Conservation (phyloP, 1,140 invertebrate genomes). For the Drosophila yakuba region DNA sequence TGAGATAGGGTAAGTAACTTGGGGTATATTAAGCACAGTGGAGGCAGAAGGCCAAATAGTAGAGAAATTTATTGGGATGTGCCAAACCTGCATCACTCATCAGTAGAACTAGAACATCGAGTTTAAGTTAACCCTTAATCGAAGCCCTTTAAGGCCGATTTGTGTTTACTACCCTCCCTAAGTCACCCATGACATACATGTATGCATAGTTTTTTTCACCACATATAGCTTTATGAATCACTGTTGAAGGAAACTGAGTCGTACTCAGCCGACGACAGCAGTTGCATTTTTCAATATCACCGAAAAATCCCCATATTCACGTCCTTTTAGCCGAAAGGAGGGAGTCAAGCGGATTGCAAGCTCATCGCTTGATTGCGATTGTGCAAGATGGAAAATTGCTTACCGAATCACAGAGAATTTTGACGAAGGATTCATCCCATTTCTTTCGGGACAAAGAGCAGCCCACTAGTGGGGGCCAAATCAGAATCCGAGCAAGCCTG, state of each 20-base stretch:
- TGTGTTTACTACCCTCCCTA: too few relatives aligned
- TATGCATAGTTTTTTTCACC: neutral
- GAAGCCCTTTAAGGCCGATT: too few relatives aligned
- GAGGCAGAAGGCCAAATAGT: too few relatives aligned
- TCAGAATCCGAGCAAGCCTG: slow-evolving; percentile 33
- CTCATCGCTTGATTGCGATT: slow-evolving; percentile 44
- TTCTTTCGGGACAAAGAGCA: slow-evolving; percentile 39
- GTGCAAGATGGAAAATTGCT: slow-evolving; percentile 32
- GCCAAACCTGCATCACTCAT: too few relatives aligned
- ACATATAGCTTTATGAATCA: neutral
- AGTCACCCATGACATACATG: neutral
- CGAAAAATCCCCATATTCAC: slow-evolving; percentile 22
- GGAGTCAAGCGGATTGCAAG: slow-evolving; percentile 27
- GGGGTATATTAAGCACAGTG: neutral
- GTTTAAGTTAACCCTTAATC: too few relatives aligned
- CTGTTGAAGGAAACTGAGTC: neutral
- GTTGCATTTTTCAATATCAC: slow-evolving; percentile 7
- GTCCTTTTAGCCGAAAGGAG: slow-evolving; percentile 7
- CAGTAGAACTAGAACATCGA: too few relatives aligned
- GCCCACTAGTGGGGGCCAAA: slow-evolving; percentile 26
- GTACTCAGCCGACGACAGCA: neutral
- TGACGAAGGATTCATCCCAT: slow-evolving; percentile 44
- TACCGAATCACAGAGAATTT: slow-evolving; percentile 24
- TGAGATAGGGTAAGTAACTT: slow-evolving; percentile 75
- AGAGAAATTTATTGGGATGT: too few relatives aligned